Evolutionary conservation across 1,140 invertebrate species (phyloP), one percentile per base, ranked within the genome.

Genomic region (Brachionus asplanchnoidis): DNA sequence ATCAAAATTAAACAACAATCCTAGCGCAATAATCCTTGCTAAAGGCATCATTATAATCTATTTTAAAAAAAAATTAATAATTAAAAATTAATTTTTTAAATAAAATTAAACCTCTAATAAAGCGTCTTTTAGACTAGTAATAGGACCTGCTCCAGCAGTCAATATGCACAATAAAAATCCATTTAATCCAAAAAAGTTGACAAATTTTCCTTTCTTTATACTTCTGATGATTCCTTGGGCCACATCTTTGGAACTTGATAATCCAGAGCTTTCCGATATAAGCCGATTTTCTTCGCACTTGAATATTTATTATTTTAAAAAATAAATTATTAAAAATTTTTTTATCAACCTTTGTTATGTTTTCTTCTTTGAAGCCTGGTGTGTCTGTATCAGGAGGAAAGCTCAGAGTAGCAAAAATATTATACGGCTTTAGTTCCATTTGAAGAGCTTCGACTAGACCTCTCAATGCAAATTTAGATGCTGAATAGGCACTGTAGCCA

Each of bases 351-450:
- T 98, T 96, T 0, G 92, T 92, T 86, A 93, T 90, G 88, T 95
- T 92, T 91, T 98, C 97, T 86, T 92, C 91, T 75, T 92, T 93
- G 90, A 95, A 97, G 23, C 97, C 97, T 46, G 97, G 97, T 2
- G 98, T 99, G 88, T 99, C 95, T 1, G 97, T 99, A 88, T 99
- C 97, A 7, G 97, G 95, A 26, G 98, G 97, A 86, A 95, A 93
- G 5, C 93, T 92, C 3, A 99, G 87, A 0, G 95, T 98, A 0
- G 99, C 92, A 40, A 92, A 92, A 0, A 99, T 92, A 86, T 94
- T 79, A 28, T 73, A 53, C 32, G 44, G 87, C 42, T 86, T 87
- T 86, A 93, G 92, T 91, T 99, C 97, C 95, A 97, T 98, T 26
- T 93, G 92, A 26, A 99, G 90, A 79, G 94, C 92, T 88, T 99